Evolutionary conservation across 37 sponge, comb jelly and placozoan genomes (phyloP).

Genomic region (Dysidea cf. avara): DNA sequence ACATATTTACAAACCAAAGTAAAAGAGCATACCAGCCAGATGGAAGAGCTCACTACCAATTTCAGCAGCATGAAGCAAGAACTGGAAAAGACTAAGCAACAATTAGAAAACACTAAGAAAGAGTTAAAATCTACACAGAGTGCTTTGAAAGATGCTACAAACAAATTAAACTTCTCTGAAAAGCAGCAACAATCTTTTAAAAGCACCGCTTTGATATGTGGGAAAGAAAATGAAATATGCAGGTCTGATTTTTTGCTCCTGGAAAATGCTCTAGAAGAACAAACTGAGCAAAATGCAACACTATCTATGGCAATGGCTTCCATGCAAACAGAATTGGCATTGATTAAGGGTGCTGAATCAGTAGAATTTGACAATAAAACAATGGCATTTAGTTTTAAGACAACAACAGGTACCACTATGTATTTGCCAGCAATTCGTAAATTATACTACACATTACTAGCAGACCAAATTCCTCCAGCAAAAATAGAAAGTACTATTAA

Average conservation of each 20-base stretch:
- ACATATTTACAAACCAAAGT: neutral
- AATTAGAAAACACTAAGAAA: neutral
- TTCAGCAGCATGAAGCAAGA: neutral
- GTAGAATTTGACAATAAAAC: neutral
- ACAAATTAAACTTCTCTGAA: neutral
- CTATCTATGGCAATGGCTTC: slow-evolving; percentile 1
- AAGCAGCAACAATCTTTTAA: neutral
- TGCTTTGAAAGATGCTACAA: slow-evolving; percentile 2
- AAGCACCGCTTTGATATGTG: neutral
- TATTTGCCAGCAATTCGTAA: slow-evolving; percentile 11
- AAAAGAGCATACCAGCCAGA: neutral
- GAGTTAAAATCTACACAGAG: neutral
- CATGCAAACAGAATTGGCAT: neutral
- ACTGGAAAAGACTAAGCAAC: neutral
- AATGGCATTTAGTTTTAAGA: neutral
- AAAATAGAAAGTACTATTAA: neutral
- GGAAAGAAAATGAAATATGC: neutral
- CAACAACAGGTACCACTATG: neutral
- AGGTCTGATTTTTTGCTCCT: neutral
- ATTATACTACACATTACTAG: slow-evolving; percentile 12
- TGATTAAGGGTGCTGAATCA: neutral
- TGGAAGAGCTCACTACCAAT: neutral
- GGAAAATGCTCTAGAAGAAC: slow-evolving; percentile 1
- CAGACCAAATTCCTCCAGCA: slow-evolving; percentile 10
- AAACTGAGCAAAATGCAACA: neutral